A percentile compares a stretch with the other conserved stretches of the same genome.
phyloP scores from a whole-genome alignment of 2,797 vertebrate genomes.

The Artibeus lituratus region DNA sequence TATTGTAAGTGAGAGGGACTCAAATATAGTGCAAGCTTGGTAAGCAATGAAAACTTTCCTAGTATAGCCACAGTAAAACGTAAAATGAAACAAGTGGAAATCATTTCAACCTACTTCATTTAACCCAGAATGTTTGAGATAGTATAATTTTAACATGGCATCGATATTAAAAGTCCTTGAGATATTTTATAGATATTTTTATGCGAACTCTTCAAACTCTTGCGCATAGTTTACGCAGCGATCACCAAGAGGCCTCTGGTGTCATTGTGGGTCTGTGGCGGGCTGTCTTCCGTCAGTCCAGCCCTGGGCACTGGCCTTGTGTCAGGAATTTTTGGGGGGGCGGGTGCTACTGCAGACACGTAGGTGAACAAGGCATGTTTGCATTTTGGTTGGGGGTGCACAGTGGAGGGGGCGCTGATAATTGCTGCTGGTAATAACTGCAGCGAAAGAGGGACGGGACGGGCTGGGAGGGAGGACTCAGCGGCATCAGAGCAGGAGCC shows the following conservation, averaged over 20 bases:
- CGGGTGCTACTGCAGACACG: fast-evolving
- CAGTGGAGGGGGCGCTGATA: neutral
- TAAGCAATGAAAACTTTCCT: neutral
- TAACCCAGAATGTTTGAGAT: neutral
- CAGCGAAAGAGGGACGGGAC: neutral
- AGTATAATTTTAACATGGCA: neutral
- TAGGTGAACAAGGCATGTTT: neutral
- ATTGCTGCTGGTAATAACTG: neutral
- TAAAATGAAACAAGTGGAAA: neutral
- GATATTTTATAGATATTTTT: neutral
- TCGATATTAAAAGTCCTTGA: neutral
- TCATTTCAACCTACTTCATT: neutral
- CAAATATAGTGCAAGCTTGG: neutral
- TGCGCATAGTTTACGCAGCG: neutral
- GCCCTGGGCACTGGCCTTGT: neutral
- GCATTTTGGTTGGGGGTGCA: neutral
- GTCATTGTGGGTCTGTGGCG: neutral
- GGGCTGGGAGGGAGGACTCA: neutral
- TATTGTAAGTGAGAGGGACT: neutral
- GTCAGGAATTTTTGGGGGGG: neutral
- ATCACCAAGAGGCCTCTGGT: neutral
- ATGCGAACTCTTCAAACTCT: neutral
- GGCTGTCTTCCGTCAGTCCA: fast-evolving
- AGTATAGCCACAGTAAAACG: neutral
- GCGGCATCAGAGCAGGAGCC: neutral